These are phyloP conservation scores for Andrena cerasifolii DNA, from an alignment of 1,140 invertebrate species.

Conservation along the genomic window DNA sequence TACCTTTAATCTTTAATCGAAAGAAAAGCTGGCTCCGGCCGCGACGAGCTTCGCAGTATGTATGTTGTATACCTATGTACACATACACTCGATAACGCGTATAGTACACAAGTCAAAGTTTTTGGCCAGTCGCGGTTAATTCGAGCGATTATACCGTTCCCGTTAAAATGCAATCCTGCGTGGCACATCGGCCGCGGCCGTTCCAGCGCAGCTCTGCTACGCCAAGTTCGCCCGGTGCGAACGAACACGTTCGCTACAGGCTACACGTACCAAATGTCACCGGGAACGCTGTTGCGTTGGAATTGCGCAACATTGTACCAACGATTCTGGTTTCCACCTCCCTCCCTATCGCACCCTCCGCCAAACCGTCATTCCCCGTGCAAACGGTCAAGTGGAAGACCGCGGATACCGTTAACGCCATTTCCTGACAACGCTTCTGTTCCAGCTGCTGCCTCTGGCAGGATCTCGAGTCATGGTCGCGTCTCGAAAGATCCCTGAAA, in stretches of 20 bases:
- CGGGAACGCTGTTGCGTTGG: conserved; percentile 58
- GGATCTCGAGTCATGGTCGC: background rate
- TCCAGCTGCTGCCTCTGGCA: conserved; percentile 1
- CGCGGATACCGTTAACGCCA: conserved; percentile 64
- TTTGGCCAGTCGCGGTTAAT: conserved; percentile 26
- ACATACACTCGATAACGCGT: conserved; percentile 9
- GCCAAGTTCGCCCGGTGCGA: conserved; percentile 46
- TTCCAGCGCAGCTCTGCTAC: conserved; percentile 31
- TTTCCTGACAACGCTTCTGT: conserved; percentile 51
- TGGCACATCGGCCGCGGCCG: conserved; percentile 19
- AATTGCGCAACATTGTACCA: conserved; percentile 64
- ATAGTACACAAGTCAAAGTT: conserved; percentile 32
- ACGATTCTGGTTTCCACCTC: conserved; percentile 49
- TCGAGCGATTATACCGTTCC: conserved; percentile 43
- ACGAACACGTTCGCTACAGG: conserved; percentile 58
- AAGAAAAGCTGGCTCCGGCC: conserved; percentile 48
- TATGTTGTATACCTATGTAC: no score
- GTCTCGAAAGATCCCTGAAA: conserved; percentile 23
- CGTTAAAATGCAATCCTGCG: conserved; percentile 44
- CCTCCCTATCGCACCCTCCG: background rate
- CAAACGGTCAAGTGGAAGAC: conserved; percentile 61
- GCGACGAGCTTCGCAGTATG: no score
- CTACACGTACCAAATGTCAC: conserved; percentile 69
- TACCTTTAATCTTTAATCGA: conserved; percentile 55
- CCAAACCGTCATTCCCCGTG: background rate